phyloP scores from a whole-genome alignment of 30 jellyfish, hydroid and myxozoan species.

The Sanderia malayensis region DNA sequence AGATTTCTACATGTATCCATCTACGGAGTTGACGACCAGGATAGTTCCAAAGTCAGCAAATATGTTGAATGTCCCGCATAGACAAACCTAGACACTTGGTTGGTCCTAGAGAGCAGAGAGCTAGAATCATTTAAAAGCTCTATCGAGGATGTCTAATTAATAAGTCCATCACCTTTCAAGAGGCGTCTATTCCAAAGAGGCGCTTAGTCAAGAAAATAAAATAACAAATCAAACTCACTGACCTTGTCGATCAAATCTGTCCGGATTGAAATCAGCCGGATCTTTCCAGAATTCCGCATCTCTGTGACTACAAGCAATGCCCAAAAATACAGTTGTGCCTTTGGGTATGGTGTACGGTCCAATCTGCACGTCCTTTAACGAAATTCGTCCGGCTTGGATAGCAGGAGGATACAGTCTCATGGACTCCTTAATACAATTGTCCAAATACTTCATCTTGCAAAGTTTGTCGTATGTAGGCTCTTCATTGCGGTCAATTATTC shows the following conservation, averaged over 20 bases:
- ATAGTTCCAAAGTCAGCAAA: too few species aligned
- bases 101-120: too few species aligned
- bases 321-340: background rate
- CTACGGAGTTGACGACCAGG: too few species aligned
- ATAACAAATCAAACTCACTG: background rate
- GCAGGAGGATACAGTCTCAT: constrained; percentile 35
- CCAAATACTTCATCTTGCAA: constrained; percentile 11
- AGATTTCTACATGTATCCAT: too few species aligned
- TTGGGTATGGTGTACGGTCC: constrained; percentile 2
- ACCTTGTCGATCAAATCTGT: background rate
- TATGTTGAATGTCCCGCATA: too few species aligned
- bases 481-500: background rate
- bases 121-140: too few species aligned
- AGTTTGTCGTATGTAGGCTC: background rate
- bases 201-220: too few species aligned
- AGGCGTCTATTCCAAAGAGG: too few species aligned
- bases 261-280: constrained; percentile 7
- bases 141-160: too few species aligned
- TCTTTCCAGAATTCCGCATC: constrained; percentile 9
- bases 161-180: too few species aligned
- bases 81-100: too few species aligned
- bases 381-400: background rate
- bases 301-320: background rate
- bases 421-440: constrained; percentile 17
- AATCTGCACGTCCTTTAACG: background rate